phyloP scores from a whole-genome alignment of 1,140 invertebrate genomes.

The Apis dorsata region DNA sequence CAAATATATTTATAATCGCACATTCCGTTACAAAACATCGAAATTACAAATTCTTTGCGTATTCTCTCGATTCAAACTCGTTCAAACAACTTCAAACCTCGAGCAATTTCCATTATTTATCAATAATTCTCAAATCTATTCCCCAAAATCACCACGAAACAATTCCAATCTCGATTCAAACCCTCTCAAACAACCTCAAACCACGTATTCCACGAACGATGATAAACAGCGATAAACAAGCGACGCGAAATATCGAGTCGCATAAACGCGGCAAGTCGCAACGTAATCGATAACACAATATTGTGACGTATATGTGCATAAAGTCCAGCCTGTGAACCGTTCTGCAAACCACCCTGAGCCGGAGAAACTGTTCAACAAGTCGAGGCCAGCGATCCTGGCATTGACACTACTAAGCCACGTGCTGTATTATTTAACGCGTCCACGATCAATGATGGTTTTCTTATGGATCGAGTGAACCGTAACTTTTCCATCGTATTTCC shows the following conservation, averaged over 20 bases:
- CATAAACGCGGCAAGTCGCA: not conserved
- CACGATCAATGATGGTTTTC: slow-evolving; percentile 43
- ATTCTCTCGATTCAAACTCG: no score
- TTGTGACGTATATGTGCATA: not conserved
- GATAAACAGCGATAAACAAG: no score
- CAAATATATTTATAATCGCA: no score
- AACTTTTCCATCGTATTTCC: slow-evolving; percentile 19
- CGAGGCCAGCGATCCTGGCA: slow-evolving; percentile 29
- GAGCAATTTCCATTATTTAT: no score
- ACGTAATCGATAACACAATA: slow-evolving; percentile 1
- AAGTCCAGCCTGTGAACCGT: not conserved
- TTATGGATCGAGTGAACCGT: slow-evolving; percentile 41
- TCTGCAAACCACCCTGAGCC: not conserved
- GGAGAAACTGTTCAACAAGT: not conserved
- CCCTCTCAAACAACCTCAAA: no score
- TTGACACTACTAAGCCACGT: slow-evolving; percentile 8
- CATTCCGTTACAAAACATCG: no score
- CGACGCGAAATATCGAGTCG: not conserved
- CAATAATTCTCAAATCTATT: no score
- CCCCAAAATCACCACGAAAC: no score
- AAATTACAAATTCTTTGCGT: no score
- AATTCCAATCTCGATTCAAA: no score
- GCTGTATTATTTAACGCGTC: slow-evolving; percentile 51
- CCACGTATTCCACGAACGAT: no score
- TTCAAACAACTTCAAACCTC: no score